Evolutionary conservation across 2,113 vertebrate species (phyloP).

Genomic region (Aspidoscelis tigris): DNA sequence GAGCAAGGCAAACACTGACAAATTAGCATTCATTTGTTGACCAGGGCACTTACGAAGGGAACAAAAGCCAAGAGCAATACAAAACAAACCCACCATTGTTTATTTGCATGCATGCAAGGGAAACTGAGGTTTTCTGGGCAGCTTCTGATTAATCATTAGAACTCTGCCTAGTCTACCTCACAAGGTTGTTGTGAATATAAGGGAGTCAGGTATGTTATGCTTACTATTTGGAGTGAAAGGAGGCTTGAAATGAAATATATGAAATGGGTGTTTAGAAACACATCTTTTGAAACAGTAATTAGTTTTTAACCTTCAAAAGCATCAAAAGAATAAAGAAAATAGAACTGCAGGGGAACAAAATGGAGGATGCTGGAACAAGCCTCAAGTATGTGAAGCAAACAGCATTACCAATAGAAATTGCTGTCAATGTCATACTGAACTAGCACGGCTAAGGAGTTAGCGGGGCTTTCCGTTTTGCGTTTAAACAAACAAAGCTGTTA

Average conservation of each 20-base stretch:
- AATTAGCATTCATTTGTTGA: not conserved
- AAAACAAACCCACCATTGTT: not conserved
- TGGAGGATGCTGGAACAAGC: not conserved
- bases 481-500: constrained; percentile 15
- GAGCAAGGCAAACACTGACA: not conserved
- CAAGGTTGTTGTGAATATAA: not conserved
- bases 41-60: not conserved
- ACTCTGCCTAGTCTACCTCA: not conserved
- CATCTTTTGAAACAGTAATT: not conserved
- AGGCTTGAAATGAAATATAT: not conserved
- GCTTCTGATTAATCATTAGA: not conserved
- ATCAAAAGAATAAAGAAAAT: not conserved
- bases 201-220: not conserved
- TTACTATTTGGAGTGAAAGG: not conserved
- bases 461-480: constrained; percentile 9
- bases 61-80: not conserved
- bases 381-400: constrained; percentile 5
- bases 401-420: not conserved
- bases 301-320: not conserved
- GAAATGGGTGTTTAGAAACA: not conserved
- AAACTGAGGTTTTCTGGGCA: not conserved
- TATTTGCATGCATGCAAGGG: not conserved
- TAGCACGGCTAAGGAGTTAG: not conserved
- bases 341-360: not conserved
- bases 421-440: not conserved